Evolutionary conservation across 2,113 vertebrate species (phyloP), one percentile per base, ranked within the genome.

Genomic region (Pleuronectes platessa): DNA sequence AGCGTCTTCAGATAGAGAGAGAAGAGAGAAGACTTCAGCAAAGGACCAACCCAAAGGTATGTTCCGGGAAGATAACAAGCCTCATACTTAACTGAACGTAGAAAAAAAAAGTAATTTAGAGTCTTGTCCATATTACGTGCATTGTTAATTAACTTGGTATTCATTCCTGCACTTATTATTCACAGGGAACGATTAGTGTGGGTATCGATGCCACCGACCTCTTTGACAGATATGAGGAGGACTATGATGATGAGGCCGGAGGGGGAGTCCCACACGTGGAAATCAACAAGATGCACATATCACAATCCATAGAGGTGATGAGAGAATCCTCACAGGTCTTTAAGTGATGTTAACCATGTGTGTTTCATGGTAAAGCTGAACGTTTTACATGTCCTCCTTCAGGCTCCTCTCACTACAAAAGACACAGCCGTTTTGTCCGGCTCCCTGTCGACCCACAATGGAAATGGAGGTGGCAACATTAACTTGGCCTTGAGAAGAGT

Each of bases 261-360:
- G 95, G 96, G 18, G 93, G 95, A 76, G 92, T 98, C 35, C 97
- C 98, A 1, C 96, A 96, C 83, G 94, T 99, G 23, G 98, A 99
- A 93, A 99, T 99, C 78, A 98, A 99, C 93, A 98, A 94, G 85
- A 99, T 99, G 98, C 96, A 99, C 94, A 99, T 99, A 88, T 99
- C 98, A 26, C 98, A 99, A 90, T 99, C 97, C 67, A 99, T 99
- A n/a, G 98, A 99, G 96, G 98, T 98, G 77, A 79, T 5, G 17
- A 2, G 10, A 3, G 17, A 20, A 11, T 12, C 53, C 23, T 40
- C 18, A 56, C 23, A 24, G 0, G 26, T 31, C 18, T 79, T 35
- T 24, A 60, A 51, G 6, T 10, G 5, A 21, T 35, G 0, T 61
- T 37, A 47, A 18, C 15, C 23, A 2, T 11, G 23, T 1, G 35